Evolutionary conservation across 2,797 vertebrate species (phyloP).

Genomic region (Darevskia nairensis): DNA sequence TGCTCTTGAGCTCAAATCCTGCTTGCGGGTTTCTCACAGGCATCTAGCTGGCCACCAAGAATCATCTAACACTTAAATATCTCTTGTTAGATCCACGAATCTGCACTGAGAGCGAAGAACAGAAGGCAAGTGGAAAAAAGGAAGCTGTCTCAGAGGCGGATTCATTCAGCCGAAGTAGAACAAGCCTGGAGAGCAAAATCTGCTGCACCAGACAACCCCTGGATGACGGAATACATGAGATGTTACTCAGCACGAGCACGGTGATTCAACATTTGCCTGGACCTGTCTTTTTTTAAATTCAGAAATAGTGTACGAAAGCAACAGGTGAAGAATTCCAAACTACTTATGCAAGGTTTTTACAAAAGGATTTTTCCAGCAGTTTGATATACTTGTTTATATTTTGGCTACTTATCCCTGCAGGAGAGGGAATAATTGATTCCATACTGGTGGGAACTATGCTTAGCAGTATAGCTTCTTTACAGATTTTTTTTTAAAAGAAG

Average conservation of each 20-base stretch:
- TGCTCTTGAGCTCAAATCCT: too few species aligned
- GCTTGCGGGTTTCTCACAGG: too few species aligned
- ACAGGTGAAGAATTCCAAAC: constrained; percentile 64
- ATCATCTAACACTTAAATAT: constrained; percentile 16
- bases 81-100: constrained; percentile 87
- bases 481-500: constrained; percentile 58
- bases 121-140: constrained; percentile 89
- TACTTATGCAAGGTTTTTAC: constrained; percentile 68
- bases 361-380: constrained; percentile 64
- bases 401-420: constrained; percentile 70
- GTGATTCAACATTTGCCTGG: constrained; percentile 66
- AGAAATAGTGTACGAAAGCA: not conserved
- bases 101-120: constrained; percentile 92
- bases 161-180: constrained; percentile 82
- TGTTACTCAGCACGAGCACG: constrained; percentile 90
- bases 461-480: constrained; percentile 60
- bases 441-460: constrained; percentile 67
- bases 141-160: constrained; percentile 82
- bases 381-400: constrained; percentile 65
- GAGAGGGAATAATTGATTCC: constrained; percentile 67
- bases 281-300: not conserved
- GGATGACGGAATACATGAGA: constrained; percentile 97
- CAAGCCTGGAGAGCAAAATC: constrained; percentile 73
- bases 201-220: constrained; percentile 86
- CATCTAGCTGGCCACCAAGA: too few species aligned